Evolutionary conservation across 1,140 invertebrate genomes (phyloP), one percentile per base, ranked within the genome.

Genomic region (Mylabris phalerata): DNA sequence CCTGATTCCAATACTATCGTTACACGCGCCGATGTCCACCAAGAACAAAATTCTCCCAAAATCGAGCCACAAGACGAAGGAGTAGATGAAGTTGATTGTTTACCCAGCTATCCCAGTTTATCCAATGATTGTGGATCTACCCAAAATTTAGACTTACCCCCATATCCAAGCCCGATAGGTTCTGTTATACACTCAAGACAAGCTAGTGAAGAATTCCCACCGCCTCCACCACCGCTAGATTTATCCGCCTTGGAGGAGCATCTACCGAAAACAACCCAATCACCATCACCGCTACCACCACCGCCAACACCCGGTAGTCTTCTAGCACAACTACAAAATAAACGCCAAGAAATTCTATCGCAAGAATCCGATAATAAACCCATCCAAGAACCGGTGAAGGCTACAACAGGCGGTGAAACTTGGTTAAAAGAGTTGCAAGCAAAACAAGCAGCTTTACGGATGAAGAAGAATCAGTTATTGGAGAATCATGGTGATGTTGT

Each of bases 201-300:
- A 73, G 81, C 87, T 0, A 92, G 90, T 74, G 89, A 92, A 75
- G 90, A 93, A 63, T 93, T 93, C 65, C 90, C 90, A 39, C 90
- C 90, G 13, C 90, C 90, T 32, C 90, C 90, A 2, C 84, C 89
- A 1, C 85, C 87, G 2, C 77, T 89, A 44, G 86, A 89, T 57
- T 74, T 86, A 64, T 80, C 78, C 42, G 74, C 78, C 1, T 69
- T 83, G 5, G 79, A 79, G 65, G 78, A 82, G 55, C 73, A 84
- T 65, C 70, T 81, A 4, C 68, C 71, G 64, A 58, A 64, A 56
- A 38, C 63, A 51, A 50, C 61, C 42, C 32, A 4, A 4, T 32
- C 32, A 32, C 32, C 32, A 32, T 13, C 63, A 11, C 57, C 69
- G 52, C 49, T 76, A 73, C 60, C 78, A 68, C 56, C 75, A 40